These are phyloP conservation scores for Myopa testacea DNA, from an alignment of 2,888 invertebrate genomes.

Conservation along the genomic window DNA sequence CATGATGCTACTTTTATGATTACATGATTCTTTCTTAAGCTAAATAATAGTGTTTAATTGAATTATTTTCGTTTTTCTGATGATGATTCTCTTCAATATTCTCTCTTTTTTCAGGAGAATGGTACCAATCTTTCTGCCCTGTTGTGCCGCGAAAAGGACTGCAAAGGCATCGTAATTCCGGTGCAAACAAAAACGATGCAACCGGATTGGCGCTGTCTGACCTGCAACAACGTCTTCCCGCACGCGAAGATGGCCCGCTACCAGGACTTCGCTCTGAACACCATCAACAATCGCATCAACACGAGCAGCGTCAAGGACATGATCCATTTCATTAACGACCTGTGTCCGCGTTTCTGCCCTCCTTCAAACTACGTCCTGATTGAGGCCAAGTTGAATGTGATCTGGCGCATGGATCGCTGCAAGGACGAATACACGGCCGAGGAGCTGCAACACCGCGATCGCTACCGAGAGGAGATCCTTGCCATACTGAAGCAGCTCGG, in stretches of 20 bases:
- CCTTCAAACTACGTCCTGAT: constrained; percentile 65
- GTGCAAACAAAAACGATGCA: constrained; percentile 73
- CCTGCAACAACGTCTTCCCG: constrained; percentile 69
- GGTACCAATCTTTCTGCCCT: constrained; percentile 65
- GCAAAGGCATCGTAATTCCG: constrained; percentile 69
- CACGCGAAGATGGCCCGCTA: constrained; percentile 64
- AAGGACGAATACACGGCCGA: constrained; percentile 58
- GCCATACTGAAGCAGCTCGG: constrained; percentile 63
- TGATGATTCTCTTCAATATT: not conserved
- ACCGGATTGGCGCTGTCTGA: constrained; percentile 76
- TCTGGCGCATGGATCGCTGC: constrained; percentile 65
- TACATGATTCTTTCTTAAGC: no score
- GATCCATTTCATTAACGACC: constrained; percentile 65
- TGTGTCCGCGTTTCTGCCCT: constrained; percentile 65
- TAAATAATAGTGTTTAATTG: no score
- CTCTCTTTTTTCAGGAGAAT: constrained; percentile 58
- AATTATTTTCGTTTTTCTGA: not conserved
- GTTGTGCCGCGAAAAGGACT: constrained; percentile 69
- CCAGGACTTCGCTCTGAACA: constrained; percentile 65
- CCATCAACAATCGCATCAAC: constrained; percentile 65
- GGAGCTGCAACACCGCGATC: constrained; percentile 60
- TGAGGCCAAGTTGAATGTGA: constrained; percentile 67
- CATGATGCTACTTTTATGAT: no score
- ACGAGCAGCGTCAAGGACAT: constrained; percentile 62
- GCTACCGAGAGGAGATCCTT: constrained; percentile 66